Conservation (phyloP, 2,113 vertebrate species). For the Talpa occidentalis region DNA sequence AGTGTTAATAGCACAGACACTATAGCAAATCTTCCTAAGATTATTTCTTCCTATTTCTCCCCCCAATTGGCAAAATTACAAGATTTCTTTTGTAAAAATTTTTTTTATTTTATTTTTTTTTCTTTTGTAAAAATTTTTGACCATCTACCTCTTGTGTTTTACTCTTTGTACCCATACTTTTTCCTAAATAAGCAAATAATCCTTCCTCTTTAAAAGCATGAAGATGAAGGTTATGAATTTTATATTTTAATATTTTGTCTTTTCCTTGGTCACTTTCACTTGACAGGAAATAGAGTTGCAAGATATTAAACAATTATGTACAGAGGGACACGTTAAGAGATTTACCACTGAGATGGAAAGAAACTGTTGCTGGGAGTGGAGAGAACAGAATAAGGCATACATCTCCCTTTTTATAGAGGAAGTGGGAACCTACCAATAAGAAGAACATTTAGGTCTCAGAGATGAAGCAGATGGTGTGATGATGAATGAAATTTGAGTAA, state of each 20-base stretch:
- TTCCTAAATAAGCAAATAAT: conserved; percentile 44
- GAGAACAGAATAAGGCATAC: background rate
- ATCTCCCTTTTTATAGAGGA: background rate
- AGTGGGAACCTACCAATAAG: background rate
- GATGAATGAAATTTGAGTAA: conserved; percentile 1
- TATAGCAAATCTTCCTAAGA: conserved; percentile 1
- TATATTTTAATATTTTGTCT: conserved; percentile 26
- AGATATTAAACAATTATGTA: conserved; percentile 3
- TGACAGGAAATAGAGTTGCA: conserved; percentile 41
- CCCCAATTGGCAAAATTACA: background rate
- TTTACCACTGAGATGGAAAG: background rate
- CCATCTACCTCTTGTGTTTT: conserved; percentile 12
- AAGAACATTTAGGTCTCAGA: background rate
- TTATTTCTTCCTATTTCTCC: background rate
- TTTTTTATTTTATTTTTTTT: too few species aligned
- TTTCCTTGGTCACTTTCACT: background rate
- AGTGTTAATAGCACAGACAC: background rate
- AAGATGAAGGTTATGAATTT: background rate
- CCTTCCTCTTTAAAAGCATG: conserved; percentile 11
- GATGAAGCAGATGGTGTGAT: background rate
- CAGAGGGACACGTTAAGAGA: background rate
- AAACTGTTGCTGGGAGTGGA: background rate
- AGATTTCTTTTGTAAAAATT: background rate
- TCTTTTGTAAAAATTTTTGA: background rate
- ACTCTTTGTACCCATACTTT: background rate